phyloP scores from a whole-genome alignment of 1,140 invertebrate genomes.

The Leptopilina boulardi region DNA sequence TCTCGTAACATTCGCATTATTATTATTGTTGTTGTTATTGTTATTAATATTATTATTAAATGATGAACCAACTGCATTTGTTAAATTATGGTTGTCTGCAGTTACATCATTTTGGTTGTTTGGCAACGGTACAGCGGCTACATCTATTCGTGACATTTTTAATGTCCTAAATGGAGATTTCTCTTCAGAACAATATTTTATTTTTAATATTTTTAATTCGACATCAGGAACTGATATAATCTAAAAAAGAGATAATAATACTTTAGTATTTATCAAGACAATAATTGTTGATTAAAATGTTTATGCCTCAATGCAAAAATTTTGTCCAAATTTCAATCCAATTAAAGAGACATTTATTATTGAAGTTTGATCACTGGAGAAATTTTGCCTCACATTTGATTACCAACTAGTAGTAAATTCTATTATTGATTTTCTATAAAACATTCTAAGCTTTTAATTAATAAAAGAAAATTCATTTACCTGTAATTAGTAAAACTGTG shows the following conservation, averaged over 20 bases:
- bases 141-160: slow-evolving; percentile 66
- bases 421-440: no score
- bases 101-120: slow-evolving; percentile 67
- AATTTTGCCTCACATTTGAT: no score
- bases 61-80: slow-evolving; percentile 62
- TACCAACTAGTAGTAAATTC: no score
- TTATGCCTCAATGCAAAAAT: no score
- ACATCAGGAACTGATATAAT: not conserved
- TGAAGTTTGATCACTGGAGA: no score
- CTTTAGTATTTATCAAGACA: no score
- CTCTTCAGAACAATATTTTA: not conserved
- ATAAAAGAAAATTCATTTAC: no score
- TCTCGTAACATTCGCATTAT: slow-evolving; percentile 36
- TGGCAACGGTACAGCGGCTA: slow-evolving; percentile 54
- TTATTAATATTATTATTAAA: slow-evolving; percentile 60
- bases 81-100: slow-evolving; percentile 66
- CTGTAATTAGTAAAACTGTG: no score
- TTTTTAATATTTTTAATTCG: not conserved
- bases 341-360: no score
- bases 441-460: no score
- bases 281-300: no score
- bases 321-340: no score
- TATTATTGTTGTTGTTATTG: slow-evolving; percentile 65
- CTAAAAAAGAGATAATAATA: not conserved
- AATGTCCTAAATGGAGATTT: not conserved